Evolutionary conservation across 2,888 invertebrate genomes (phyloP).

Genomic region (Epinotia bilunana): DNA sequence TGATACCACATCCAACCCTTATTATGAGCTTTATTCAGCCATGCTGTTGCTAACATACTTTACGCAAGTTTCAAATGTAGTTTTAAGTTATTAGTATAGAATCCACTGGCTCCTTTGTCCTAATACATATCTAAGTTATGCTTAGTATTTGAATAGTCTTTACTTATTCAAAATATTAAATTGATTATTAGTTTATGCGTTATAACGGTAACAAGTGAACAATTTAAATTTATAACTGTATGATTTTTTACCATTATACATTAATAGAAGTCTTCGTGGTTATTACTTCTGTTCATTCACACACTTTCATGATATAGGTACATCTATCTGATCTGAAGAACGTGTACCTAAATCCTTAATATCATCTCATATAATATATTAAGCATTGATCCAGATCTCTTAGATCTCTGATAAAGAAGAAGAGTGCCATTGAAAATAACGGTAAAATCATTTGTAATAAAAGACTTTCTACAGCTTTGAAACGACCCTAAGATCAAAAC

Average conservation of each 20-base stretch:
- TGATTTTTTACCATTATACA: too few relatives aligned
- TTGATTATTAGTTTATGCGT: too few relatives aligned
- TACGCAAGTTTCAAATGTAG: slow-evolving; percentile 73
- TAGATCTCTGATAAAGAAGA: background rate
- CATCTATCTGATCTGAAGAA: too few relatives aligned
- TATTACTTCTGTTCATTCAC: too few relatives aligned
- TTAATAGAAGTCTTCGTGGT: too few relatives aligned
- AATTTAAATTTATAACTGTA: too few relatives aligned
- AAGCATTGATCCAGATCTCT: background rate
- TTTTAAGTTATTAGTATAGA: slow-evolving; percentile 80
- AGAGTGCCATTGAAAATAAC: too few relatives aligned
- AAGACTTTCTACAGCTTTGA: background rate
- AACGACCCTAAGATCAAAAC: background rate
- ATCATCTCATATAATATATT: too few relatives aligned
- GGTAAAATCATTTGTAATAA: background rate
- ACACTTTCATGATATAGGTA: too few relatives aligned
- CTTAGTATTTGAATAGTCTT: background rate
- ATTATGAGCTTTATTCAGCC: slow-evolving; percentile 42
- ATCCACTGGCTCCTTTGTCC: slow-evolving; percentile 57
- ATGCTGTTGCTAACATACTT: slow-evolving; percentile 54
- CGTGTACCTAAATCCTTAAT: too few relatives aligned
- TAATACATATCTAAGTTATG: background rate
- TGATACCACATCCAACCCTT: slow-evolving; percentile 39
- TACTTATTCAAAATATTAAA: too few relatives aligned
- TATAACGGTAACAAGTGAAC: too few relatives aligned